Conservation (phyloP, 2,797 vertebrate species). For the Amblyraja radiata region DNA sequence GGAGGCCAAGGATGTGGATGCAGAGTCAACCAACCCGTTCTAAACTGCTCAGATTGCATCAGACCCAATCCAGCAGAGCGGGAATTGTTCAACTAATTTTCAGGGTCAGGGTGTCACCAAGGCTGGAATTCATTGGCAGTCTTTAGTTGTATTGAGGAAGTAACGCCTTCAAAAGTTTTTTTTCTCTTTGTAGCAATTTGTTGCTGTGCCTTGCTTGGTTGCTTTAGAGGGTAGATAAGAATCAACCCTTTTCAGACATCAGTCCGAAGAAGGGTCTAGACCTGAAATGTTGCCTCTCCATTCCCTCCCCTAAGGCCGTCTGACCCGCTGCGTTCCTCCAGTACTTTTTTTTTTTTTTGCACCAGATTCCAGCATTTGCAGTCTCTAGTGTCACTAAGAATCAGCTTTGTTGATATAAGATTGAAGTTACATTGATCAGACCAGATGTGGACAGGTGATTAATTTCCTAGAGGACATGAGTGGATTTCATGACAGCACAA, state of each 20-base stretch:
- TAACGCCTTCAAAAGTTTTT: neutral
- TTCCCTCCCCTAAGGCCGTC: too few species aligned
- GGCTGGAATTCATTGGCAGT: neutral
- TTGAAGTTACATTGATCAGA: neutral
- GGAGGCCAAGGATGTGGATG: neutral
- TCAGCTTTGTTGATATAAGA: neutral
- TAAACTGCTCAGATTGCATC: neutral
- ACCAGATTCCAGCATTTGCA: too few species aligned
- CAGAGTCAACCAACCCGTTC: neutral
- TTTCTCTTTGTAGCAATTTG: neutral
- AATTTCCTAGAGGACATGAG: neutral
- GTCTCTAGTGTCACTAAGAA: neutral
- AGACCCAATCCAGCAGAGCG: neutral
- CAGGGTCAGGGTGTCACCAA: neutral
- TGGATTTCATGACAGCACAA: neutral
- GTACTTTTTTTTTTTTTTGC: too few species aligned
- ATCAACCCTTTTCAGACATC: neutral
- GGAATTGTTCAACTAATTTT: neutral
- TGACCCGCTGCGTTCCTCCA: too few species aligned
- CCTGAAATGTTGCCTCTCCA: too few species aligned
- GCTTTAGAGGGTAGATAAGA: neutral
- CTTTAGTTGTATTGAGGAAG: neutral
- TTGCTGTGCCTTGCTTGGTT: neutral
- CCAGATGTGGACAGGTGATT: neutral
- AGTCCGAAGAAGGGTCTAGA: too few species aligned